Percentiles rank a stretch among this genome's conserved stretches.
These are phyloP conservation scores for Agapornis roseicollis DNA, from an alignment of 2,113 vertebrate genomes.

Conservation along the genomic window DNA sequence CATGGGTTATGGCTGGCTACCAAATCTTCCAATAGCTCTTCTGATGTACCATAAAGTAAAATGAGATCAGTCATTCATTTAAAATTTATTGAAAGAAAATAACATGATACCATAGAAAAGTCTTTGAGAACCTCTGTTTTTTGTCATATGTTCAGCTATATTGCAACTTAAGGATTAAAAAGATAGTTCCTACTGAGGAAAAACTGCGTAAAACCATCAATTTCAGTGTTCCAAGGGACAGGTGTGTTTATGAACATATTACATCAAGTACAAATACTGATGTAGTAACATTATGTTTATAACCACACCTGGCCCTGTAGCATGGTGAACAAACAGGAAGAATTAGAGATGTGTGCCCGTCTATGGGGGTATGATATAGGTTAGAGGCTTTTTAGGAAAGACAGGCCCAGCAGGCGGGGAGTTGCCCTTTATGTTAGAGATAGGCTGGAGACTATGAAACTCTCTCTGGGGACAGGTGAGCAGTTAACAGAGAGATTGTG, in stretches of 20 bases:
- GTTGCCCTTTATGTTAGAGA: too few relatives aligned
- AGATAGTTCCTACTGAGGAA: not conserved
- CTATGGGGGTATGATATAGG: too few relatives aligned
- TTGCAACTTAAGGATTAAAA: not conserved
- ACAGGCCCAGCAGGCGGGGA: too few relatives aligned
- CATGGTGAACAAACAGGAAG: too few relatives aligned
- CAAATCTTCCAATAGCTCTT: not conserved
- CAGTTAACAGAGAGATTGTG: too few relatives aligned
- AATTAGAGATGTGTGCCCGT: too few relatives aligned
- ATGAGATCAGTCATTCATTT: not conserved
- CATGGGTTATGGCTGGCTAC: not conserved
- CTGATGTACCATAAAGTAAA: not conserved
- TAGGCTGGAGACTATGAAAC: too few relatives aligned
- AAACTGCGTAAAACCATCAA: not conserved
- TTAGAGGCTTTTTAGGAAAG: too few relatives aligned
- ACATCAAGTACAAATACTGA: too few relatives aligned
- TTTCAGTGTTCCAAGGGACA: rapidly evolving
- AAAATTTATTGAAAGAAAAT: not conserved
- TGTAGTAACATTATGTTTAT: too few relatives aligned
- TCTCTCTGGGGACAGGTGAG: too few relatives aligned
- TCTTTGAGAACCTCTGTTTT: not conserved
- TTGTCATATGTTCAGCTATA: not conserved
- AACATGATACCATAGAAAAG: not conserved
- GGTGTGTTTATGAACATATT: not conserved
- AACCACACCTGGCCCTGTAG: too few relatives aligned